phyloP scores from a whole-genome alignment of 2,888 invertebrate genomes.

The Dasysyrphus tricinctus region DNA sequence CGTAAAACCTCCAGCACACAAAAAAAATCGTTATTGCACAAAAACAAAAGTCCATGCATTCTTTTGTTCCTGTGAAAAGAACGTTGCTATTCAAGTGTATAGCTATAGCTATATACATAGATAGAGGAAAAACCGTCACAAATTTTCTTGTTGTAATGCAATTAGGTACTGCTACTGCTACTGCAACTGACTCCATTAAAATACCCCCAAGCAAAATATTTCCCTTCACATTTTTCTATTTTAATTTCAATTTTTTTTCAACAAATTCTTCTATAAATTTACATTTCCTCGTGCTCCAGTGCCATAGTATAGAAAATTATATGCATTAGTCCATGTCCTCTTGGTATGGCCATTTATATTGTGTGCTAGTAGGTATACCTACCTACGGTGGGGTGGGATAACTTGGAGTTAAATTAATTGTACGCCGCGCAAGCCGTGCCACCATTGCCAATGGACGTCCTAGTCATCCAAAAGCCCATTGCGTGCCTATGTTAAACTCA shows the following conservation, averaged over 20 bases:
- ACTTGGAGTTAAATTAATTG: slow-evolving; percentile 37
- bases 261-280: slow-evolving; percentile 66
- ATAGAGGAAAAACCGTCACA: background rate
- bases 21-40: slow-evolving; percentile 35
- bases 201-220: slow-evolving; percentile 64
- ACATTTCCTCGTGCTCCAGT: slow-evolving; percentile 48
- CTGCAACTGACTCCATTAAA: slow-evolving; percentile 70
- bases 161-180: slow-evolving; percentile 32
- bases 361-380: background rate
- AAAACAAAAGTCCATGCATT: slow-evolving; percentile 49
- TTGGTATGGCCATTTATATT: slow-evolving; percentile 20
- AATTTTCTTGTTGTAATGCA: slow-evolving; percentile 70
- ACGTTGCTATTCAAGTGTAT: slow-evolving; percentile 2
- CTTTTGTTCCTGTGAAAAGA: slow-evolving; percentile 43
- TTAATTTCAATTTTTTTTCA: slow-evolving; percentile 42
- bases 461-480: slow-evolving; percentile 63
- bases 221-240: slow-evolving; percentile 56
- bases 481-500: slow-evolving; percentile 68
- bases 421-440: background rate
- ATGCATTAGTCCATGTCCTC: slow-evolving; percentile 46
- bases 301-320: slow-evolving; percentile 53
- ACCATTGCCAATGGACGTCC: background rate
- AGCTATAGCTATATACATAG: background rate
- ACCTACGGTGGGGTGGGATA: background rate
- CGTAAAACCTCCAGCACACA: background rate